Percentiles rank a stretch among this genome's conserved stretches.
These are phyloP conservation scores for Psilanteris sp. DNA, from an alignment of 1,140 invertebrate genomes.

Conservation along the genomic window DNA sequence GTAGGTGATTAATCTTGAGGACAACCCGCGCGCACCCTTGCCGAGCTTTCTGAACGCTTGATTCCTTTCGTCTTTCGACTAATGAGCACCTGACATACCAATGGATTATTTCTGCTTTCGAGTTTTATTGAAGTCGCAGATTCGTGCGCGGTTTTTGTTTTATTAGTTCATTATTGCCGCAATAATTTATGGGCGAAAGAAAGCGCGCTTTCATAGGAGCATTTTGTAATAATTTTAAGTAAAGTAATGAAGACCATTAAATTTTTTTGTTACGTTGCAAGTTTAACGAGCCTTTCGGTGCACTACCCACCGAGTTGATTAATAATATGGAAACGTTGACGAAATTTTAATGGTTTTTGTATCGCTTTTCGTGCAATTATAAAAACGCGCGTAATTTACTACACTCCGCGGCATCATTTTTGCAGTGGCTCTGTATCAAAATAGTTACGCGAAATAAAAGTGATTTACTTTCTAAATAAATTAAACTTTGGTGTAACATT, in stretches of 20 bases:
- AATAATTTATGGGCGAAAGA: too few relatives aligned
- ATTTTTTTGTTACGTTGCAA: not conserved
- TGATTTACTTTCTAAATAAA: constrained; percentile 28
- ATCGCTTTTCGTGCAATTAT: constrained; percentile 9
- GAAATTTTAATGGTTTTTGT: constrained; percentile 19
- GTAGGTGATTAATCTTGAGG: constrained; percentile 32
- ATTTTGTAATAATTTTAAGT: too few relatives aligned
- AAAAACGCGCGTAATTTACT: constrained; percentile 2
- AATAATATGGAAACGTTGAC: not conserved
- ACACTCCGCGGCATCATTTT: not conserved
- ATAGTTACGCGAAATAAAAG: constrained; percentile 9
- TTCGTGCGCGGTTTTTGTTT: too few relatives aligned
- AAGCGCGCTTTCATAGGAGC: too few relatives aligned
- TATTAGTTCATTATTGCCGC: too few relatives aligned
- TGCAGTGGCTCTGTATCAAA: constrained; percentile 7
- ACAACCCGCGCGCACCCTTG: constrained; percentile 3
- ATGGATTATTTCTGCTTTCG: not conserved
- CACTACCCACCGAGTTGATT: not conserved
- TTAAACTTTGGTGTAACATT: constrained; percentile 35
- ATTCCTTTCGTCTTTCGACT: not conserved
- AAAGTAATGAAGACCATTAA: not conserved
- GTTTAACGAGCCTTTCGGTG: constrained; percentile 11
- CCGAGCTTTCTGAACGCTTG: not conserved
- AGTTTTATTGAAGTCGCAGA: too few relatives aligned
- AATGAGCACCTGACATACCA: constrained; percentile 1